Evolutionary conservation across 2,888 invertebrate genomes (phyloP), one percentile per base, ranked within the genome.

Genomic region (Orthosia gothica): DNA sequence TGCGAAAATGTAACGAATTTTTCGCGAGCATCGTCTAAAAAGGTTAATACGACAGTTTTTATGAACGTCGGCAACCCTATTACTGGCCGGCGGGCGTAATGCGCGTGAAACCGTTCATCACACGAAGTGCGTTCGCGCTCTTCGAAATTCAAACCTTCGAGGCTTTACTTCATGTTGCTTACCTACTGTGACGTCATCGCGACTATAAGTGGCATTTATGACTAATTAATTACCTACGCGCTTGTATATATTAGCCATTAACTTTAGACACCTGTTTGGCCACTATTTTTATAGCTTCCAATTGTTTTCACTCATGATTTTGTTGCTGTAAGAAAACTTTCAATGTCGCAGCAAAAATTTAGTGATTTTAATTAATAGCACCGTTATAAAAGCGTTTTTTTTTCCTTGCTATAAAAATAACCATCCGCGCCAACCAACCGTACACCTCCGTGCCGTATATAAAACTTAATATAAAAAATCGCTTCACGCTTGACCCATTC

Each of bases 101-200:
- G 89, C 87, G 92, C 92, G 92, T 92, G 90, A 94, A 93, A 92
- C 91, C 92, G 91, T 92, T 91, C 91, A 92, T 93, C 93, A 92
- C 83, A 84, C 83, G 85, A 87, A 84, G 82, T 87, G 86, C 87
- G 84, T 88, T 63, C 81, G 80, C 83, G 86, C 81, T 82, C 69
- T 88, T 92, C 88, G 81, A 89, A 89, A 89, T 90, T 91, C 86
- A 88, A 92, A 91, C 85, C 85, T 85, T 76, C 66, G 69, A 87
- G 71, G 76, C 82, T 80, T 74, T 82, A 85, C 74, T 50, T 58
- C 45, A 52, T 62, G 57, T 76, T 79, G 74, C 70, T 79, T 76
- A 71, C 62, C 62, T 74, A 74, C 32, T 81, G 64, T 87, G 82
- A 81, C 84, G 77, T 81, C 75, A 79, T 64, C 65, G 63, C 32